Base-by-base conservation (phyloP, 2,797 vertebrate species). In the Ctenopoma kingsleyae region DNA sequence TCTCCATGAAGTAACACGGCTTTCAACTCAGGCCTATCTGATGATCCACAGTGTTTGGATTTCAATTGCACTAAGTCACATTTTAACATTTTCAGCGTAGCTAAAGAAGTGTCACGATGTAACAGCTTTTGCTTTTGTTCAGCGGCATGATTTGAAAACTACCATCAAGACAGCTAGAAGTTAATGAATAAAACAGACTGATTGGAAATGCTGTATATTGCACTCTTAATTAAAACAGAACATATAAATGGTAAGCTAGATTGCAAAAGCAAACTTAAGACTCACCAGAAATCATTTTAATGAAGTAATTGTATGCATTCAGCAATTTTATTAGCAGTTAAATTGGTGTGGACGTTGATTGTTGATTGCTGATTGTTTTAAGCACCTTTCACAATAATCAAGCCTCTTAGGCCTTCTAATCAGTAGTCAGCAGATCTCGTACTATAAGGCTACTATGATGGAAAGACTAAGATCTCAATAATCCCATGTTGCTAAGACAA, bases 1-100 rank as follows among this genome's bases (percentile, higher is more conserved):
- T 93, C 86, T 85, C 75, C 78, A 76, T 92, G 78, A 87, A 82
- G 90, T 75, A 88, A 78, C 64, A 76, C 25, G 13, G 46, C 61
- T 87, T 80, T 85, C 70, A 76, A 41, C 50, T 48, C 19, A 30
- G 64, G 19, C 62, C 63, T 55, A 52, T 76, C 54, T 62, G 65
- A 68, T 74, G 58, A 84, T 74, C 70, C n/a, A 5, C 20, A 30
- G 30, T 67, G 59, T 85, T 88, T 83, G 68, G 77, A 77, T 76
- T 83, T 58, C 71, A 62, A 40, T 51, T 15, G 47, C 55, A 54
- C 47, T 53, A 64, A 81, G 78, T 79, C 57, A 47, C 30, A 32
- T 32, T 32, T 32, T 8, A 72, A 44, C 61, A 62, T 38, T 80
- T 49, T 65, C 60, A 38, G 44, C 48, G 27, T 44, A 54, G 60